A percentile compares a stretch with the other conserved stretches of the same genome.
Conservation (phyloP, 2,113 vertebrate genomes). For the Melanocharis versteri region DNA sequence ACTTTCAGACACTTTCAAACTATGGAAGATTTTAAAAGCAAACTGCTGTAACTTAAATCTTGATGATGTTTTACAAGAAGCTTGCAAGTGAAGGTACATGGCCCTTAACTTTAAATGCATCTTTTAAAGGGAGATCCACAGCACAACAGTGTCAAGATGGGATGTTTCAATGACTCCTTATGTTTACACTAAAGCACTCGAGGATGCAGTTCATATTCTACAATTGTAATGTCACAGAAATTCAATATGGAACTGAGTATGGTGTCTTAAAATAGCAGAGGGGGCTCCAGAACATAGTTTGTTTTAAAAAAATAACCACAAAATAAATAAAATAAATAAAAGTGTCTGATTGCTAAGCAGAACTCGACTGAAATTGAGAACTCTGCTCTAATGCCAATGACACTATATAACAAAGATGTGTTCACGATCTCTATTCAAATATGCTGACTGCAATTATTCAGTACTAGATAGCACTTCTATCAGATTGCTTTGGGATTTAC, state of each 20-base stretch:
- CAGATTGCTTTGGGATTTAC: slow-evolving; percentile 3
- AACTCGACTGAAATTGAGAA: neutral
- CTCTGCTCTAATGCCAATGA: neutral
- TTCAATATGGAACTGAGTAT: neutral
- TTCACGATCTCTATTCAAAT: neutral
- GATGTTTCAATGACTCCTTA: neutral
- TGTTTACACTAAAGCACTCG: neutral
- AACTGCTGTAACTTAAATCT: neutral
- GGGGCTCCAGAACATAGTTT: neutral
- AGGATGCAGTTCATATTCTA: neutral
- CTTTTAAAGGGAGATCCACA: neutral
- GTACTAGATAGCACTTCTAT: neutral
- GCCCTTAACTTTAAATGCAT: neutral
- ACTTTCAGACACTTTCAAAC: neutral
- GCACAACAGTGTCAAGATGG: neutral
- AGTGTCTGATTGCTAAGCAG: neutral
- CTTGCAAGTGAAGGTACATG: neutral
- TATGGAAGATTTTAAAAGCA: neutral
- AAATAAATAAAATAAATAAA: slow-evolving; percentile 58
- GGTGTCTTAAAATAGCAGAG: neutral
- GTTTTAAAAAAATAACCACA: neutral
- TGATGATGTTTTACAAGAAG: neutral
- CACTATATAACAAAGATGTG: neutral
- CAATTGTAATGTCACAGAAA: neutral
- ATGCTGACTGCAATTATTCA: neutral